A percentile compares a stretch with the other conserved stretches of the same genome.
phyloP scores from a whole-genome alignment of 2,113 vertebrate genomes.

The Uria aalge region DNA sequence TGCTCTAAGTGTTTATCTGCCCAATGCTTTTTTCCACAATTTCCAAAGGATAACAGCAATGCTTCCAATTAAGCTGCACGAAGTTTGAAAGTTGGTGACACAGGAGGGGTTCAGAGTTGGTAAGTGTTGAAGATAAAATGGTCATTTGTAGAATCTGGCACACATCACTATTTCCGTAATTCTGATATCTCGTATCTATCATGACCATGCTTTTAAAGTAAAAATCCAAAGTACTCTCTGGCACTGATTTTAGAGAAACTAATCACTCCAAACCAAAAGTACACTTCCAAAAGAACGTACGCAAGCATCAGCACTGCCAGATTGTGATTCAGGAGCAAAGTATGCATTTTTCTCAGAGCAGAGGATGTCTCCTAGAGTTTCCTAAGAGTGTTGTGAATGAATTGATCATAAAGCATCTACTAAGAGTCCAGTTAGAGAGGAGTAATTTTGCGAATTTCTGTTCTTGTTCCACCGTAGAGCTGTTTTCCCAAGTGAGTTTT shows the following conservation, averaged over 20 bases:
- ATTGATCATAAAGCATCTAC: background rate
- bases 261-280: background rate
- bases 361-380: background rate
- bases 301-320: background rate
- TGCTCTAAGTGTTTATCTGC: background rate
- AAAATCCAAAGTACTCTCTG: background rate
- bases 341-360: background rate
- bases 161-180: background rate
- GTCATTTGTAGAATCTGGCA: background rate
- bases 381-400: background rate
- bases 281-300: background rate
- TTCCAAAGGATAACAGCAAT: background rate
- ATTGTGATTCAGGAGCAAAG: slow-evolving; percentile 31
- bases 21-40: background rate
- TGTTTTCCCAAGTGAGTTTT: background rate
- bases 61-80: background rate
- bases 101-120: rapidly evolving
- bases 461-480: background rate
- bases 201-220: background rate
- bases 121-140: background rate
- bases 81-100: background rate
- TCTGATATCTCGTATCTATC: background rate
- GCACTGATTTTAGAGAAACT: background rate
- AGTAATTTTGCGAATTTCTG: background rate
- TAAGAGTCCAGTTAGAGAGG: background rate